These are phyloP conservation scores for Dicentrarchus labrax DNA, from an alignment of 2,113 vertebrate species.

Conservation along the genomic window DNA sequence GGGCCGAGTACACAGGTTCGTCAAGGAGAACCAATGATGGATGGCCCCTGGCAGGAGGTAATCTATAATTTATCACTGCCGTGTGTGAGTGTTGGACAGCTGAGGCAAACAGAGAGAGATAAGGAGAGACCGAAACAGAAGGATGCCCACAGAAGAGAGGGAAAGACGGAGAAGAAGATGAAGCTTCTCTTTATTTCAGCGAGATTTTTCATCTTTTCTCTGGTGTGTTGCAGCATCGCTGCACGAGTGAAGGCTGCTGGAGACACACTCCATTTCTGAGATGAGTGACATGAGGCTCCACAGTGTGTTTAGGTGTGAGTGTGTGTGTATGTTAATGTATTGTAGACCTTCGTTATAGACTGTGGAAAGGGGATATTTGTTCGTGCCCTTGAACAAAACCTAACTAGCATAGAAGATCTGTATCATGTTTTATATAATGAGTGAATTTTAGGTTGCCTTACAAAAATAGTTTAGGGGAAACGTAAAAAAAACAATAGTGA, in stretches of 20 bases:
- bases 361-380: background rate
- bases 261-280: constrained; percentile 13
- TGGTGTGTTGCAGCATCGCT: constrained; percentile 20
- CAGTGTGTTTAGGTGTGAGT: background rate
- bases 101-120: constrained; percentile 54
- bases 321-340: background rate
- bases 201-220: constrained; percentile 42
- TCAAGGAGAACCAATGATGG: constrained; percentile 66
- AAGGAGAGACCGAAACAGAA: constrained; percentile 37
- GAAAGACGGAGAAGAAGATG: background rate
- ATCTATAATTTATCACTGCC: constrained; percentile 72
- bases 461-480: background rate
- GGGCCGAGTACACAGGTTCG: constrained; percentile 55
- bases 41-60: constrained; percentile 60
- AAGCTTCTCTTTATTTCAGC: constrained; percentile 11
- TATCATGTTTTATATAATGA: background rate
- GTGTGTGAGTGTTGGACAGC: constrained; percentile 42
- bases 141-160: constrained; percentile 10
- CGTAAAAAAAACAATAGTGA: no score
- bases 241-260: constrained; percentile 1
- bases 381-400: no score
- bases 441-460: no score
- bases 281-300: constrained; percentile 10
- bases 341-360: background rate
- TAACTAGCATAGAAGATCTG: background rate